Evolutionary conservation across 2,113 vertebrate species (phyloP).

Genomic region (Salvelinus alpinus): DNA sequence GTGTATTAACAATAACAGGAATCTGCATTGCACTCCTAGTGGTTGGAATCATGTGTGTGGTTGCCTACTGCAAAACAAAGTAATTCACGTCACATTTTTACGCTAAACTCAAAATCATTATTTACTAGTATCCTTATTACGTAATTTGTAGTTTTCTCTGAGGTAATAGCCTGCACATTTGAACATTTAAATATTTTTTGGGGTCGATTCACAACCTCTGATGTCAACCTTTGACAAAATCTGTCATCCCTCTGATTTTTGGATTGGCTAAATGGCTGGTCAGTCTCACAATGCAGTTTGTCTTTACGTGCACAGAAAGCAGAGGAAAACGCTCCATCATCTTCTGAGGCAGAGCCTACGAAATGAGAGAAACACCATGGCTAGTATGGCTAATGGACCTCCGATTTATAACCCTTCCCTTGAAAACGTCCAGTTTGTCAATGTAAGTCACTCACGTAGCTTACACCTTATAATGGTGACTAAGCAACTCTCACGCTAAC

Average conservation of each 20-base stretch:
- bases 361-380: slow-evolving; percentile 83
- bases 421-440: slow-evolving; percentile 86
- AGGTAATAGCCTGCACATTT: neutral
- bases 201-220: neutral
- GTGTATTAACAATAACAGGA: slow-evolving; percentile 96
- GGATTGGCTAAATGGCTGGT: neutral
- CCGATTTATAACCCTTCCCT: slow-evolving; percentile 81
- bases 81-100: slow-evolving; percentile 75
- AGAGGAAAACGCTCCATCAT: slow-evolving; percentile 92
- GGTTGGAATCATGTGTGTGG: slow-evolving; percentile 99
- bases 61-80: slow-evolving; percentile 99
- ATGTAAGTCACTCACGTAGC: slow-evolving; percentile 74
- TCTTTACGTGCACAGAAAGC: slow-evolving; percentile 79
- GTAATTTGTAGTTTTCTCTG: neutral
- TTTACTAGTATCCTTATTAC: neutral
- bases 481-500: too few relatives aligned
- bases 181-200: neutral
- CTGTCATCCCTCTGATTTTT: neutral
- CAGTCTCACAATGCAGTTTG: slow-evolving; percentile 16
- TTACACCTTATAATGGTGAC: too few relatives aligned
- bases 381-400: slow-evolving; percentile 80
- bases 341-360: slow-evolving; percentile 90
- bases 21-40: slow-evolving; percentile 99
- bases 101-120: neutral
- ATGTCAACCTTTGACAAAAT: neutral